A percentile compares a stretch with the other conserved stretches of the same genome.
Conservation (phyloP, 1,140 invertebrate species). For the Vanessa tameamea region DNA sequence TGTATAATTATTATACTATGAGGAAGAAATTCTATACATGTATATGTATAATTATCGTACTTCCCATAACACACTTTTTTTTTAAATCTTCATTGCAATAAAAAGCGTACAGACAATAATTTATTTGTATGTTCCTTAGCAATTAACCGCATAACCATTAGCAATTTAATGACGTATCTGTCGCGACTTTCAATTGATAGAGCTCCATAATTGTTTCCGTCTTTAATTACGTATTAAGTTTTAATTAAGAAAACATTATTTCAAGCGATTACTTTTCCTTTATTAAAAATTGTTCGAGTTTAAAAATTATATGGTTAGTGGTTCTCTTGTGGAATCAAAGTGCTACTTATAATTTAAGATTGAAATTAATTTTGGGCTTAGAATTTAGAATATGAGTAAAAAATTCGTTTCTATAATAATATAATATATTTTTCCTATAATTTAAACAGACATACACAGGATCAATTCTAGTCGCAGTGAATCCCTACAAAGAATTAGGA, state of each 20-base stretch:
- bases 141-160: conserved; percentile 18
- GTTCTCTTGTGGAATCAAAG: not conserved
- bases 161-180: conserved; percentile 12
- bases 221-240: conserved; percentile 1
- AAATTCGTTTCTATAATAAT: not conserved
- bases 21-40: too few species aligned
- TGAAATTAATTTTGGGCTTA: not conserved
- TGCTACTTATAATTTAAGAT: not conserved
- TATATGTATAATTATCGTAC: not conserved
- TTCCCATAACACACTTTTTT: not conserved
- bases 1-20: too few species aligned
- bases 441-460: conserved; percentile 91
- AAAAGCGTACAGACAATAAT: not conserved
- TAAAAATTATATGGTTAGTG: not conserved
- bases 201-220: conserved; percentile 15
- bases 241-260: not conserved
- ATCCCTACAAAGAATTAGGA: conserved; percentile 96
- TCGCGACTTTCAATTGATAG: conserved; percentile 18
- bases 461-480: conserved; percentile 96
- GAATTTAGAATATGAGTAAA: not conserved
- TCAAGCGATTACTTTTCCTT: not conserved
- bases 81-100: not conserved
- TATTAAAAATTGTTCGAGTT: not conserved
- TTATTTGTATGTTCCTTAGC: conserved; percentile 2
- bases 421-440: conserved; percentile 38